These are phyloP conservation scores for Hirtodrosophila trivittata DNA, from an alignment of 2,888 invertebrate species.

Conservation along the genomic window DNA sequence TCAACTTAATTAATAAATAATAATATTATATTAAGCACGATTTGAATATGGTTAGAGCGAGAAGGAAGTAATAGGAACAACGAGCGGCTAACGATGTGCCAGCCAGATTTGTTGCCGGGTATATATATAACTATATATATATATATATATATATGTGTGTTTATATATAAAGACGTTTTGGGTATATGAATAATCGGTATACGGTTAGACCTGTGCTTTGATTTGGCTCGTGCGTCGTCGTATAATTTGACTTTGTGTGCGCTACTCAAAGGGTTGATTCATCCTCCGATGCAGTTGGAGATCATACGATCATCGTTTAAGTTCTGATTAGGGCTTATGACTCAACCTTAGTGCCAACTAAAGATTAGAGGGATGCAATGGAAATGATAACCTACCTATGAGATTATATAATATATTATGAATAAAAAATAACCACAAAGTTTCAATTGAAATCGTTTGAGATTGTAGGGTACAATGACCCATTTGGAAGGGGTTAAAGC, in stretches of 20 bases:
- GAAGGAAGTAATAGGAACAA: conserved; percentile 11
- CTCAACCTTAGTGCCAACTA: too few species aligned
- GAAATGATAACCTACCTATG: too few species aligned
- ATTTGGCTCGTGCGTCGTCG: conserved; percentile 62
- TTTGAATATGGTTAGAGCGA: conserved; percentile 34
- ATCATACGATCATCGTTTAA: not conserved
- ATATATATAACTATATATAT: conserved; percentile 11
- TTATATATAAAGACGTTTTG: conserved; percentile 36
- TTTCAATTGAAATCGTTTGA: too few species aligned
- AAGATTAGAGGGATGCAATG: too few species aligned
- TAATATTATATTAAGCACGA: conserved; percentile 74
- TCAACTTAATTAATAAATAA: conserved; percentile 79
- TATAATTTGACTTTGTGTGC: conserved; percentile 30
- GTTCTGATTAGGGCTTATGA: too few species aligned
- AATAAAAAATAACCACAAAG: too few species aligned
- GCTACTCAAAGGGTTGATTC: conserved; percentile 23
- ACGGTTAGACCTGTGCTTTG: conserved; percentile 54
- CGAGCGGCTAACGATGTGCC: conserved; percentile 20
- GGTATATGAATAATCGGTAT: conserved; percentile 68
- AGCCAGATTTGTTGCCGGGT: conserved; percentile 17
- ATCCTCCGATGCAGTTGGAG: conserved; percentile 3
- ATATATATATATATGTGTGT: conserved; percentile 14
- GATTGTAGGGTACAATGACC: too few species aligned
- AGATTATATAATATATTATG: too few species aligned
- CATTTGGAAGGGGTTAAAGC: too few species aligned